These are phyloP conservation scores for Anoura caudifer DNA, from an alignment of 2,113 vertebrate genomes.

Conservation along the genomic window DNA sequence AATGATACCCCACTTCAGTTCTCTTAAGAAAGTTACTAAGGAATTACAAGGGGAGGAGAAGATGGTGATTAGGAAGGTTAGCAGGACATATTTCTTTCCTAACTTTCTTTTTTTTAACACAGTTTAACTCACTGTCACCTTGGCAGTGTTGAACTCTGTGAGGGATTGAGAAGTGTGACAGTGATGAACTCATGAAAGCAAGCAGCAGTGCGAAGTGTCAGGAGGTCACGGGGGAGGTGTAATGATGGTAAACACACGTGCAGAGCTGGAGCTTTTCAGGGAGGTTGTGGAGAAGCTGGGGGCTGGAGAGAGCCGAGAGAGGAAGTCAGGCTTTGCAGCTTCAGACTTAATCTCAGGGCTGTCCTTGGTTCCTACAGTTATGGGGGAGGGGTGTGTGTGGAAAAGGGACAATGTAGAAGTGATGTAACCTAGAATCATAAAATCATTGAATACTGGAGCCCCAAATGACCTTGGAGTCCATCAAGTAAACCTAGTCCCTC, in stretches of 20 bases:
- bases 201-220: not conserved
- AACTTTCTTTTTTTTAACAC: not conserved
- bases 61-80: not conserved
- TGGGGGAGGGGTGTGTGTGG: not conserved
- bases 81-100: not conserved
- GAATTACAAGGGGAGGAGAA: not conserved
- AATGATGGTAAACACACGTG: not conserved
- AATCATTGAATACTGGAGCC: not conserved
- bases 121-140: constrained; percentile 12
- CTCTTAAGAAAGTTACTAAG: not conserved
- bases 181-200: not conserved
- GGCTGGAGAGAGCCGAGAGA: not conserved
- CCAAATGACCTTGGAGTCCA: not conserved
- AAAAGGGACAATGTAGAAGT: not conserved
- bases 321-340: not conserved
- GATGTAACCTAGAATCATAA: not conserved
- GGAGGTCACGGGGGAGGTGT: not conserved
- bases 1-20: not conserved
- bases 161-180: not conserved
- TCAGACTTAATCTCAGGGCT: constrained; percentile 23
- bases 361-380: not conserved
- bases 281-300: not conserved
- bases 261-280: not conserved
- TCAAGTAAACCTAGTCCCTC: not conserved
- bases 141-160: not conserved